These are phyloP conservation scores for Drosophila meridiana DNA, from an alignment of 2,888 invertebrate species.

Conservation along the genomic window DNA sequence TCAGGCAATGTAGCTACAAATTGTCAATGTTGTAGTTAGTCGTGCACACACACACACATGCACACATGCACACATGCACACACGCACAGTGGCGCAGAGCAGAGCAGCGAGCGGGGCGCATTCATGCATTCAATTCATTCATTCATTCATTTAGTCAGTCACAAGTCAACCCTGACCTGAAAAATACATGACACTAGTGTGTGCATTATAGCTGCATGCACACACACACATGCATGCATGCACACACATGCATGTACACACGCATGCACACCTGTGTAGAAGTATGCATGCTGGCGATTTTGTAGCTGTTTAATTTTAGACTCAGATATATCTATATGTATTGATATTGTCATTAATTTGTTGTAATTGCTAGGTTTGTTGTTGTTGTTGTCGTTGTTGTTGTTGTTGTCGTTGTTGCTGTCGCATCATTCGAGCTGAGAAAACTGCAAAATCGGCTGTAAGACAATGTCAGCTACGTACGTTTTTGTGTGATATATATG, in stretches of 20 bases:
- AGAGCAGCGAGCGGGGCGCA: slow-evolving; percentile 64
- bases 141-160: slow-evolving; percentile 79
- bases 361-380: slow-evolving; percentile 12
- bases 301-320: slow-evolving; percentile 44
- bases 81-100: slow-evolving; percentile 18
- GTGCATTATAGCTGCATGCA: slow-evolving; percentile 54
- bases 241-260: neutral
- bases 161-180: slow-evolving; percentile 85
- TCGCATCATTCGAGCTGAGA: slow-evolving; percentile 20
- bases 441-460: neutral
- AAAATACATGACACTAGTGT: slow-evolving; percentile 70
- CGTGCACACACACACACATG: slow-evolving; percentile 54
- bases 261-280: slow-evolving; percentile 14
- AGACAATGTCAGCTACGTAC: neutral
- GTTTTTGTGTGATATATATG: no score
- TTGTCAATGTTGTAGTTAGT: slow-evolving; percentile 80
- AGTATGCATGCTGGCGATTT: slow-evolving; percentile 58
- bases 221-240: slow-evolving; percentile 8
- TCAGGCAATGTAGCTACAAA: slow-evolving; percentile 57
- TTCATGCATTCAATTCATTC: slow-evolving; percentile 78
- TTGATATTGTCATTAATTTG: slow-evolving; percentile 47
- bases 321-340: slow-evolving; percentile 11
- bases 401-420: slow-evolving; percentile 3
- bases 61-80: slow-evolving; percentile 35
- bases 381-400: neutral